Evolutionary conservation across 2,797 vertebrate species (phyloP).

Genomic region (Sebastes iracundus): DNA sequence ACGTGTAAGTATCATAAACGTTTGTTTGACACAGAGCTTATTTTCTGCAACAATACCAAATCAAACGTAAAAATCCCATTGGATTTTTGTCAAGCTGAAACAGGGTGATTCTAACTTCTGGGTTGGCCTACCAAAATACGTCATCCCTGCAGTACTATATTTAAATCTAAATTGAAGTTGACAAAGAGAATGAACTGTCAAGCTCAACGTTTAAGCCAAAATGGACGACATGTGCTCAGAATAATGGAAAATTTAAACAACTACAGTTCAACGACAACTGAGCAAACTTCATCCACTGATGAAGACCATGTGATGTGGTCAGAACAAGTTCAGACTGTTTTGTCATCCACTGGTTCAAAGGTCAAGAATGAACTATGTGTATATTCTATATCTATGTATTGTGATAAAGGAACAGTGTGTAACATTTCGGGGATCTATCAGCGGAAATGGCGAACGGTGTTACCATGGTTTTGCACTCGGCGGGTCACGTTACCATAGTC

Average conservation of each 20-base stretch:
- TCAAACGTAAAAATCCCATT: too few species aligned
- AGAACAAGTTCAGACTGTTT: background rate
- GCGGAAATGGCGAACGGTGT: too few species aligned
- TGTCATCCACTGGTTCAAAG: background rate
- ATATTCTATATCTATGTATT: too few species aligned
- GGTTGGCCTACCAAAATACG: too few species aligned
- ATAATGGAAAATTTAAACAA: background rate
- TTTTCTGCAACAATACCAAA: too few species aligned
- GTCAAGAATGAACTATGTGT: rapidly evolving
- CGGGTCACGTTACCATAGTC: too few species aligned
- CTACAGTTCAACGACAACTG: background rate
- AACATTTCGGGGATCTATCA: too few species aligned
- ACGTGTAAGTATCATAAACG: too few species aligned
- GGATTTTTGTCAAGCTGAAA: rapidly evolving
- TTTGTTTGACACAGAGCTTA: too few species aligned
- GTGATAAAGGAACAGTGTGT: background rate
- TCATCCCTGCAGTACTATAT: too few species aligned
- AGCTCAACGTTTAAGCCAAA: background rate
- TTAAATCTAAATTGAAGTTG: background rate
- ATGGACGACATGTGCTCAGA: background rate
- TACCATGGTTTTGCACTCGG: too few species aligned
- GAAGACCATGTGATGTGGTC: background rate
- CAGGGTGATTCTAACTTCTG: too few species aligned
- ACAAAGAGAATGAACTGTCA: background rate
- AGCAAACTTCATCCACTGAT: background rate